Evolutionary conservation across 2,888 invertebrate genomes (phyloP), one percentile per base, ranked within the genome.

Genomic region (Mimas tiliae): DNA sequence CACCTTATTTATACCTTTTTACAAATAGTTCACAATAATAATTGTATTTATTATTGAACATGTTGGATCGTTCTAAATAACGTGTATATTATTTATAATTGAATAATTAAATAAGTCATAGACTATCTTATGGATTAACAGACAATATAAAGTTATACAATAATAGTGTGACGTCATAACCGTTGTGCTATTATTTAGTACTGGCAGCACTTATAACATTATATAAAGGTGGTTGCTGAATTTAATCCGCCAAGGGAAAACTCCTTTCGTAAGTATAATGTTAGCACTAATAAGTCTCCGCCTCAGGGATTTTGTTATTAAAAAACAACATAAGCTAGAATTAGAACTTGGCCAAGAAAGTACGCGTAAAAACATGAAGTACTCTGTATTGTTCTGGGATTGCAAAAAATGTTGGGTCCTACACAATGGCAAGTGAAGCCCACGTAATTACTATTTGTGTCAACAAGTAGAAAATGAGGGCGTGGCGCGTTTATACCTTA

Each of bases 391-490:
- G 58, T 58, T 58, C 58, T 42, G 58, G 19, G 19, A 58, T 58
- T 58, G 38, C 58, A 58, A 58, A 58, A 58, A 58, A 42, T 58
- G 38, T 42, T 53, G 53, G 9, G 21, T 33, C 11, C 58, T 6
- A 16, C 42, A 58, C 38, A 58, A 38, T 42, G 19, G 16, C 19
- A 21, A 42, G 38, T 19, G 19, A 58, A 19, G 42, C 19, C 34
- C 16, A 55, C 55, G 12, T 42, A 58, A 58, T 58, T 58, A 42
- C 42, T 58, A 58, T 58, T 58, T 42, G 58, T 58, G 58, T 58
- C 58, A 58, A 58, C 38, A 55, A 16, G 16, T 42, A 19, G 42
- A 58, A 58, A 58, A 58, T 42, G 58, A 19, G 58, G 58, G 16
- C 58, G 21, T 19, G 14, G 19, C 58, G 42, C 58, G 42, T 19